Evolutionary conservation across 2,888 invertebrate species (phyloP).

Genomic region (Philereme transversata): DNA sequence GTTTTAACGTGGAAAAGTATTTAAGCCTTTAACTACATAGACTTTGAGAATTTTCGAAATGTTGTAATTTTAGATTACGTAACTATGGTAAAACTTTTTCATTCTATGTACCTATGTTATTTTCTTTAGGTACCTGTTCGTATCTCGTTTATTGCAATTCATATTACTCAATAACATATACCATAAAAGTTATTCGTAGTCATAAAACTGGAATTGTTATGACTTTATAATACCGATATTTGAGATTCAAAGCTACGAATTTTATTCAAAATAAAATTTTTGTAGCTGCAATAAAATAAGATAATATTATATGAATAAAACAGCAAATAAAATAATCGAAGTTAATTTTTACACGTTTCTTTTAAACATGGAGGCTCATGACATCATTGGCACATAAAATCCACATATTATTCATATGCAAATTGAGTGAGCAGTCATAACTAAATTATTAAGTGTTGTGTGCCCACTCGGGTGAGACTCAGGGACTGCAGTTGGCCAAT

Average conservation of each 20-base stretch:
- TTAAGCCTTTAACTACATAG: no score
- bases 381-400: slow-evolving; percentile 71
- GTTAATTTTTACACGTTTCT: slow-evolving; percentile 55
- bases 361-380: slow-evolving; percentile 59
- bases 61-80: no score
- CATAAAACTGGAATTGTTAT: slow-evolving; percentile 1
- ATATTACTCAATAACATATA: background rate
- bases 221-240: background rate
- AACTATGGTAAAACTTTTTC: no score
- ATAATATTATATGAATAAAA: slow-evolving; percentile 2
- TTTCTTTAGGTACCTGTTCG: background rate
- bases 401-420: slow-evolving; percentile 69
- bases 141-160: background rate
- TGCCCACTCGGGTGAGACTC: slow-evolving; percentile 48
- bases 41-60: no score
- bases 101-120: background rate
- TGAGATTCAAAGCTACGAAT: background rate
- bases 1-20: no score
- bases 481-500: slow-evolving; percentile 48
- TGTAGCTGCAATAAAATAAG: slow-evolving; percentile 1
- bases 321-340: slow-evolving; percentile 12
- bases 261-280: background rate
- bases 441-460: slow-evolving; percentile 66
- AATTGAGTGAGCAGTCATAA: slow-evolving; percentile 74
- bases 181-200: background rate